These are phyloP conservation scores for Ancistrus triradiatus DNA, from an alignment of 2,113 vertebrate species.

Conservation along the genomic window DNA sequence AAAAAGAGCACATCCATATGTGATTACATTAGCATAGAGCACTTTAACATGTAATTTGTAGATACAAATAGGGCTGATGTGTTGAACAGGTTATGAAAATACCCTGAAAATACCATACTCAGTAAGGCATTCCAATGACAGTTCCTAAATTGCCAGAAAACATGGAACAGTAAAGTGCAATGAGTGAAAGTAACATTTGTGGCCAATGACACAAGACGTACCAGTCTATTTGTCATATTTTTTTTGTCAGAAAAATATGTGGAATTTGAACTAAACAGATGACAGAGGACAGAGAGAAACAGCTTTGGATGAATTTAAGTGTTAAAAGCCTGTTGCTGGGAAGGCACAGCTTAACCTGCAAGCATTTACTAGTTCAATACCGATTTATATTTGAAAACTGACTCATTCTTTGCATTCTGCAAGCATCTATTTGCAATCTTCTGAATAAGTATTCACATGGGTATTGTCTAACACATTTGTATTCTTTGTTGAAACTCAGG, in stretches of 20 bases:
- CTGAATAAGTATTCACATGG: conserved; percentile 11
- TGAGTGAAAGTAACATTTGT: too few relatives aligned
- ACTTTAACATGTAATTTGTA: too few relatives aligned
- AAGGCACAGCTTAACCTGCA: conserved; percentile 50
- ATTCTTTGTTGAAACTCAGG: conserved; percentile 8
- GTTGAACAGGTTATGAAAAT: not conserved
- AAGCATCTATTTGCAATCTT: conserved; percentile 14
- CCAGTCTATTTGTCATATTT: conserved; percentile 29
- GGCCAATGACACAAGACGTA: conserved; percentile 15
- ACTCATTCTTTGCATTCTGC: conserved; percentile 19
- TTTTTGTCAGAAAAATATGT: conserved; percentile 33
- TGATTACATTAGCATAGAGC: conserved; percentile 23
- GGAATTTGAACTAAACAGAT: conserved; percentile 12
- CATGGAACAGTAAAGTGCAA: too few relatives aligned
- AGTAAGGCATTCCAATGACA: too few relatives aligned
- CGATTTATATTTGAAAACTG: conserved; percentile 36
- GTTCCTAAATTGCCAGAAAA: too few relatives aligned
- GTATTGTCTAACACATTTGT: conserved; percentile 15
- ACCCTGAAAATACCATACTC: not conserved
- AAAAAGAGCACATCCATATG: conserved; percentile 15
- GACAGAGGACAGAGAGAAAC: conserved; percentile 9
- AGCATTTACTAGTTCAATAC: conserved; percentile 59
- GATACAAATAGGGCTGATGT: not conserved
- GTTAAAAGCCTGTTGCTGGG: conserved; percentile 57
- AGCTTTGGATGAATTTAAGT: conserved; percentile 28